phyloP scores from a whole-genome alignment of 2,797 vertebrate species.

The Erpetoichthys calabaricus region DNA sequence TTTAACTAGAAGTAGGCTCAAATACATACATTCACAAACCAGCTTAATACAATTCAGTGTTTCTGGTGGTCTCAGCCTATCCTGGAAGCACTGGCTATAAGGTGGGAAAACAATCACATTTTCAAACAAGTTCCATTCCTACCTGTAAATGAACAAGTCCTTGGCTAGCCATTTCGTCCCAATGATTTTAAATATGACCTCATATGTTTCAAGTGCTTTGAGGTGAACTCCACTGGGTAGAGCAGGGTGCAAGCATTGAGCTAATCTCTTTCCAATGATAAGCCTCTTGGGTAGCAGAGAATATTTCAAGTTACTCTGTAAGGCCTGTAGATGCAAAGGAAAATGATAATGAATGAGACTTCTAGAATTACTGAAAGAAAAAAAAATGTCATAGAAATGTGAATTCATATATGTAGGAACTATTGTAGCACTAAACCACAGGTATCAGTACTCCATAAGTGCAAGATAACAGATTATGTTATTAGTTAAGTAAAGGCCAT shows the following conservation, averaged over 20 bases:
- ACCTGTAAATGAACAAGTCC: slow-evolving; percentile 96
- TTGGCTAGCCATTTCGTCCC: slow-evolving; percentile 92
- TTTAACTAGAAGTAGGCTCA: no score
- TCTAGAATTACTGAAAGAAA: neutral
- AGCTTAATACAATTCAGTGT: no score
- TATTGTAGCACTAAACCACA: no score
- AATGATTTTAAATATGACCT: slow-evolving; percentile 95
- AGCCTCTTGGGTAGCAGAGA: slow-evolving; percentile 76
- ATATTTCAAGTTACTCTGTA: slow-evolving; percentile 92
- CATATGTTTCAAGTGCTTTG: slow-evolving; percentile 94
- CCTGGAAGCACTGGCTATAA: neutral
- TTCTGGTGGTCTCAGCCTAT: no score
- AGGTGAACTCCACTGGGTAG: slow-evolving; percentile 91
- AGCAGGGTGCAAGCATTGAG: slow-evolving; percentile 90
- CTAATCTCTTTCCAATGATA: slow-evolving; percentile 84
- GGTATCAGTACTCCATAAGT: no score
- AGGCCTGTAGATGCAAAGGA: slow-evolving; percentile 49
- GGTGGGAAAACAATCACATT: neutral
- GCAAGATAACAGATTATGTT: no score
- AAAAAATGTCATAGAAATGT: neutral
- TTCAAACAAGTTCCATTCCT: neutral
- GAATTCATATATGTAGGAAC: no score
- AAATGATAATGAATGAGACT: neutral
- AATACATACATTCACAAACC: no score
- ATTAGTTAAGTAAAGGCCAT: no score